Conservation (phyloP, 2,113 vertebrate species). For the Arvicanthis niloticus region DNA sequence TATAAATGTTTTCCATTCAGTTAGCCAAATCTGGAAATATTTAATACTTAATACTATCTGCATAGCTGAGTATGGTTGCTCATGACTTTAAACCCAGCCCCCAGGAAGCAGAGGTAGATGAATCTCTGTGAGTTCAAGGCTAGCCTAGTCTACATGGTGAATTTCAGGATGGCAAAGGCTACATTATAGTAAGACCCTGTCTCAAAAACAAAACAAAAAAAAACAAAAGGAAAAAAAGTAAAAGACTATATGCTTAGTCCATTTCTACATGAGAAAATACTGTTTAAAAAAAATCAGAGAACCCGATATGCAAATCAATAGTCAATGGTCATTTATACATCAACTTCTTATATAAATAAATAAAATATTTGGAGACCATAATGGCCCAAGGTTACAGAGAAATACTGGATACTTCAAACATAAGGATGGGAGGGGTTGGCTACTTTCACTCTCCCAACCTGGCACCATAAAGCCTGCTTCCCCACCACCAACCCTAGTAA, state of each 20-base stretch:
- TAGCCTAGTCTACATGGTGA: background rate
- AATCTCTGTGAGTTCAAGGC: background rate
- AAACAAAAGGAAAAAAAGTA: rapidly evolving
- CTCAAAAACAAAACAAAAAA: background rate
- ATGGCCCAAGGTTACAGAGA: no score
- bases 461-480: no score
- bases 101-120: background rate
- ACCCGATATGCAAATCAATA: background rate
- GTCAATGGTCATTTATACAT: background rate
- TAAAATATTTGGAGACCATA: background rate
- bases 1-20: background rate
- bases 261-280: background rate
- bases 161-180: background rate
- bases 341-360: background rate
- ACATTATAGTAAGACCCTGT: background rate
- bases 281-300: background rate
- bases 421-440: no score
- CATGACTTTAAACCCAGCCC: background rate
- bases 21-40: background rate
- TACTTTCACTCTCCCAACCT: no score
- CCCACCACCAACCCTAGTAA: no score
- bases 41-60: background rate
- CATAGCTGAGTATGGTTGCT: background rate
- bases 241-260: background rate
- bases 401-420: no score